Base-by-base conservation (phyloP, 2,888 invertebrate species). In the Lutraria lutraria region DNA sequence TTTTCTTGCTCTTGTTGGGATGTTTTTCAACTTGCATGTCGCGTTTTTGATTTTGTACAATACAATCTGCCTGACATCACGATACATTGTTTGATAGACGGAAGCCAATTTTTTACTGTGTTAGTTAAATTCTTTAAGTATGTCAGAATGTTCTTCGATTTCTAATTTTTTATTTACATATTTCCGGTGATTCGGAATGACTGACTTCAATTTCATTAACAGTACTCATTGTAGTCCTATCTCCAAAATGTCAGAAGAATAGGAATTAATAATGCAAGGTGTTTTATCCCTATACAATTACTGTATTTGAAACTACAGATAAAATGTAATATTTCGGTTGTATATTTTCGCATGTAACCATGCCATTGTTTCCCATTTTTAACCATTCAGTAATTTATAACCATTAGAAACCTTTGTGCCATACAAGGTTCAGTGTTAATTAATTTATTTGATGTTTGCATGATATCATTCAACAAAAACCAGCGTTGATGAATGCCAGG, bases 381-480 rank as follows among this genome's bases (percentile, higher is more conserved):
- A n/a, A 76, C 76, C 15, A 6, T 76, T 76, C 19, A 13, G 25
- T 76, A 76, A 76, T 76, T 76, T 76, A 76, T 76, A 76, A 25
- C 76, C 76, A 76, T 76, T 76, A 34, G 76, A 31, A 76, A 19
- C 31, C 16, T 76, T 31, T 76, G 76, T 76, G 76, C 76, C 76
- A 76, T 76, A 76, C 76, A 81, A 25, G 52, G 52, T 84, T 84
- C 76, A 54, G 72, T 76, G 72, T 84, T 53, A 84, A 84, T 84
- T 76, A 84, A 84, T 76, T 76, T 76, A 84, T 84, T 72, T 84
- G 63, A 25, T 21, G 76, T 76, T 84, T 76, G 84, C 84, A 84
- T 84, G 84, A 52, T 60, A 34, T 76, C 16, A 31, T 76, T 31
- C 76, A 31, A 76, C 76, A 76, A 76, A 76, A 76, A 76, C 76